Evolutionary conservation across 2,113 vertebrate species (phyloP).

Genomic region (Bombycilla garrulus): DNA sequence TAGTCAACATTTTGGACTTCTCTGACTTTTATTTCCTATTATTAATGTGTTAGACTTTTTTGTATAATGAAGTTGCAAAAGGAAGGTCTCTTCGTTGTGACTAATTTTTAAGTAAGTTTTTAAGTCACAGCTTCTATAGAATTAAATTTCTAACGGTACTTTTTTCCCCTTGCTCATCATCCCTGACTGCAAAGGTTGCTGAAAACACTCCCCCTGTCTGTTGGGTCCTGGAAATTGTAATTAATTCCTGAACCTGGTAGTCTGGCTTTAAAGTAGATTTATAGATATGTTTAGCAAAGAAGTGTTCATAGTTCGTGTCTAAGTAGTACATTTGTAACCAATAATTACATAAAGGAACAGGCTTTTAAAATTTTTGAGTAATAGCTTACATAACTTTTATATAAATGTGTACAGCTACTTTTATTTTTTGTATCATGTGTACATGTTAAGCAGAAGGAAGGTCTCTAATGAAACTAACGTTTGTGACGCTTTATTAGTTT

Average conservation of each 20-base stretch:
- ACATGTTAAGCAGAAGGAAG: not conserved
- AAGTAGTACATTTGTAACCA: not conserved
- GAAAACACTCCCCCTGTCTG: not conserved
- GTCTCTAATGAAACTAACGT: not conserved
- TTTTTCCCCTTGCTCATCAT: not conserved
- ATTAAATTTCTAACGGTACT: not conserved
- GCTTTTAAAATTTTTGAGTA: not conserved
- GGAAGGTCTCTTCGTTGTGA: not conserved
- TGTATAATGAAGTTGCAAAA: not conserved
- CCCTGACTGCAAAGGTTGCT: not conserved
- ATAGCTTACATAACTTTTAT: not conserved
- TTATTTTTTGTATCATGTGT: not conserved
- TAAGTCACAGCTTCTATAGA: not conserved
- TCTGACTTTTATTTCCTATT: not conserved
- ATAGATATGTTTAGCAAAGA: not conserved
- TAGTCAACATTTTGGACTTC: not conserved
- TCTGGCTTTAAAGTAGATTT: not conserved
- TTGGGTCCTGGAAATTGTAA: not conserved
- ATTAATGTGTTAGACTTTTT: not conserved
- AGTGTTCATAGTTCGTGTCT: accelerated
- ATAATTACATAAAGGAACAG: not conserved
- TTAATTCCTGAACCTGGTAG: not conserved
- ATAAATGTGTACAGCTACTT: not conserved
- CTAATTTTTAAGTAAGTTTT: not conserved
- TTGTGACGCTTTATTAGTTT: not conserved